Base-by-base conservation (phyloP, 2,888 invertebrate species). In the Trichopria drosophilae region DNA sequence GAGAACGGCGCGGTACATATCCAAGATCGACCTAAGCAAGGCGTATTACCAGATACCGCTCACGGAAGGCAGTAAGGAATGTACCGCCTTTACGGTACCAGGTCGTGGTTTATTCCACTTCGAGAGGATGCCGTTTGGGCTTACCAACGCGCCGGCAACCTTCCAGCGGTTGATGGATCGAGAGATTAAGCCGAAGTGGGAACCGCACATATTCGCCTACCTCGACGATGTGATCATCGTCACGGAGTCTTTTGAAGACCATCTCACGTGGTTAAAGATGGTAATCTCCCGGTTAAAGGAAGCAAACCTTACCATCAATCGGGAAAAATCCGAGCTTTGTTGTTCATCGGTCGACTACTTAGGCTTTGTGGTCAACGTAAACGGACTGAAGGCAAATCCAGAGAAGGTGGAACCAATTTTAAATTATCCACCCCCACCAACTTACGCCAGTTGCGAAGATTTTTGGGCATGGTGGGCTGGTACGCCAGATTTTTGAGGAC, bases 381-480 rank as follows among this genome's bases (percentile, higher is more conserved):
- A n/a, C n/a, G n/a, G n/a, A n/a, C n/a, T n/a, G n/a, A n/a, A n/a
- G n/a, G n/a, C n/a, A n/a, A n/a, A n/a, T n/a, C n/a, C n/a, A n/a
- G n/a, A n/a, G n/a, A n/a, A n/a, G n/a, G n/a, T n/a, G n/a, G n/a
- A n/a, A n/a, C n/a, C n/a, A n/a, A n/a, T n/a, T n/a, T n/a, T n/a
- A n/a, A n/a, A n/a, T n/a, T n/a, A n/a, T n/a, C n/a, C n/a, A n/a
- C 7, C 0, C 66, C 65, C 1, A 28, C 6, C 3, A 62, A 39
- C 18, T 15, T 58, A 4, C 55, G 50, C 5, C 52, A 64, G 20
- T 16, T 66, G 2, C 52, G 61, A 3, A 23, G 59, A 2, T 69
- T 69, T 36, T 18, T 71, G 1, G 70, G 68, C 0, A 44, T 69
- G 44, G 57, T 53, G 1, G 58, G 56, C 0, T 71, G 65, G 64